These are phyloP conservation scores for Morone saxatilis DNA, from an alignment of 2,113 vertebrate species.

Conservation along the genomic window DNA sequence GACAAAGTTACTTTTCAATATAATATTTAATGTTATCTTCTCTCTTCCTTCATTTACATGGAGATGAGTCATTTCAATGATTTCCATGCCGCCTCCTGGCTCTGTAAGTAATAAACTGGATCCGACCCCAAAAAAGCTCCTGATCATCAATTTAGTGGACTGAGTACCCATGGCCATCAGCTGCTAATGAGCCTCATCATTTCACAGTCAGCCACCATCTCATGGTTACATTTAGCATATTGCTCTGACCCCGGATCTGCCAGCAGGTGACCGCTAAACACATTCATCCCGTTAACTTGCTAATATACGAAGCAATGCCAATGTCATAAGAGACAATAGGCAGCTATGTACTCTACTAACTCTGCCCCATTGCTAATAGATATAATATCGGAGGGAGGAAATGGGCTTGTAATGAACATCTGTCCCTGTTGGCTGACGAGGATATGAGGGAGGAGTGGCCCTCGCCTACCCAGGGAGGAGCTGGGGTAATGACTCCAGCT, in stretches of 20 bases:
- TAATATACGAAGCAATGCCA: conserved; percentile 48
- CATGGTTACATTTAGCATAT: conserved; percentile 49
- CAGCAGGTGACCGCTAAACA: conserved; percentile 53
- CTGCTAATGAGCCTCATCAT: conserved; percentile 61
- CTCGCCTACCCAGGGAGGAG: conserved; percentile 59
- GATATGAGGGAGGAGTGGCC: conserved; percentile 63
- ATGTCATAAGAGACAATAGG: conserved; percentile 52
- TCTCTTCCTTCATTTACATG: neutral
- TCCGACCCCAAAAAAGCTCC: conserved; percentile 15
- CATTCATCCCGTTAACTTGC: conserved; percentile 11
- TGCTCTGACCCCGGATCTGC: conserved; percentile 45
- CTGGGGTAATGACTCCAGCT: conserved; percentile 77
- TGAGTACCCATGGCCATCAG: conserved; percentile 26
- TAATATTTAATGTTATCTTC: neutral
- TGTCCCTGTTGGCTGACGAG: conserved; percentile 69
- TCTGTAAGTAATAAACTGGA: conserved; percentile 33
- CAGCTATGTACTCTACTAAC: conserved; percentile 40
- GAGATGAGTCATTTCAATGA: conserved; percentile 12
- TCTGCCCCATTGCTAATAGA: conserved; percentile 55
- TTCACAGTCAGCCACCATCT: conserved; percentile 53
- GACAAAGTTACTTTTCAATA: neutral
- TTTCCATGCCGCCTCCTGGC: conserved; percentile 28
- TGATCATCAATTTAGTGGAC: conserved; percentile 34
- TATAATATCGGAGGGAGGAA: conserved; percentile 72
- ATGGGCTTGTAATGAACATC: conserved; percentile 79